Conservation (phyloP, 2,113 vertebrate genomes). For the Halcyon senegalensis region DNA sequence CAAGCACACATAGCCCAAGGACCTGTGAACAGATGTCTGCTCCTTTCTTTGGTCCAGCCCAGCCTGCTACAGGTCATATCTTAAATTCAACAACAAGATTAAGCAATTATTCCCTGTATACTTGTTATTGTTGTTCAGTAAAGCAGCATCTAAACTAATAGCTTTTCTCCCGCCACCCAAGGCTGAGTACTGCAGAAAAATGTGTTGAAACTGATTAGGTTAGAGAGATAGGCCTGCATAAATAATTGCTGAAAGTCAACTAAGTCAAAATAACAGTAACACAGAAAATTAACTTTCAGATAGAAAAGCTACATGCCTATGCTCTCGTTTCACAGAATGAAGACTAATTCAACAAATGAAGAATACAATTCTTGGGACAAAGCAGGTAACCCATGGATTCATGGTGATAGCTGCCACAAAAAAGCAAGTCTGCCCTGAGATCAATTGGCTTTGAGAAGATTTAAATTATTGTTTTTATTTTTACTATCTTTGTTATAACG, state of each 20-base stretch:
- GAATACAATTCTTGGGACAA: neutral
- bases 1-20: neutral
- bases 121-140: slow-evolving; percentile 19
- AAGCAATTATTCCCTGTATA: neutral
- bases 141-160: slow-evolving; percentile 15
- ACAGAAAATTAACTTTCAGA: slow-evolving; percentile 27
- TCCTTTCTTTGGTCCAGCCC: slow-evolving; percentile 20
- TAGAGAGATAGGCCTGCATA: slow-evolving; percentile 30
- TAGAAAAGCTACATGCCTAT: neutral
- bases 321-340: neutral
- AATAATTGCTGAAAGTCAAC: slow-evolving; percentile 50
- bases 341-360: slow-evolving; percentile 13
- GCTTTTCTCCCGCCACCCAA: neutral
- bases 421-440: slow-evolving; percentile 12
- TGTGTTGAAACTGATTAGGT: neutral
- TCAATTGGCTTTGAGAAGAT: slow-evolving; percentile 28
- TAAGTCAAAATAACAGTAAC: slow-evolving; percentile 48
- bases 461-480: slow-evolving; percentile 63
- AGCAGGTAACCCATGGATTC: slow-evolving; percentile 22
- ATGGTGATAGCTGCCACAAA: neutral
- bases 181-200: slow-evolving; percentile 35
- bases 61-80: slow-evolving; percentile 2
- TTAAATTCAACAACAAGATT: slow-evolving; percentile 28
- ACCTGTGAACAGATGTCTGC: slow-evolving; percentile 35
- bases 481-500: slow-evolving; percentile 23